These are phyloP conservation scores for Semaprochilodus insignis DNA, from an alignment of 2,797 vertebrate species.

Conservation along the genomic window DNA sequence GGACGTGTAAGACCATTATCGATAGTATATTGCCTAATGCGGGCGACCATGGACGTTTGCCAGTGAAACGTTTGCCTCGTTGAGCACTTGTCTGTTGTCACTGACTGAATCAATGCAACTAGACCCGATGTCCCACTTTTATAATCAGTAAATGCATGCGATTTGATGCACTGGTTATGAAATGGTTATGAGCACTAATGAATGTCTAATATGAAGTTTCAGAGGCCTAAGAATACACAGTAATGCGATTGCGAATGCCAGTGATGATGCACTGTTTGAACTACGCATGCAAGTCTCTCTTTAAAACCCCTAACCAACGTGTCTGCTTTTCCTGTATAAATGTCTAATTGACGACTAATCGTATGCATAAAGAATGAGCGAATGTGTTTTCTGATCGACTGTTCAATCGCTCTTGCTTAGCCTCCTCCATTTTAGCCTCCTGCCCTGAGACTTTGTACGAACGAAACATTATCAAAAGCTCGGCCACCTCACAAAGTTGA, in stretches of 20 bases:
- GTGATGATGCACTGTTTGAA: conserved; percentile 61
- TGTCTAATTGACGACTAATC: conserved; percentile 6
- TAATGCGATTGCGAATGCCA: conserved; percentile 57
- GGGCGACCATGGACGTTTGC: conserved; percentile 32
- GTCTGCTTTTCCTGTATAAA: conserved; percentile 53
- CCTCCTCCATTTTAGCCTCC: conserved; percentile 88
- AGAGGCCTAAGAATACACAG: conserved; percentile 35
- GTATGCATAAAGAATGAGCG: conserved; percentile 34
- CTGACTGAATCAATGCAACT: conserved; percentile 55
- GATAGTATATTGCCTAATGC: neutral
- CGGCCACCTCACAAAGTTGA: conserved; percentile 79
- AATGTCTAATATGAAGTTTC: conserved; percentile 52
- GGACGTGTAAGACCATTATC: neutral
- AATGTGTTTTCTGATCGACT: conserved; percentile 39
- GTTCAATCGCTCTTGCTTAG: conserved; percentile 76
- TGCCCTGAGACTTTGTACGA: conserved; percentile 75
- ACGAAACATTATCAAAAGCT: conserved; percentile 67
- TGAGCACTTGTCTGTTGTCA: conserved; percentile 54
- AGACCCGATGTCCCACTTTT: conserved; percentile 48
- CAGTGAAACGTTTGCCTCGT: conserved; percentile 43
- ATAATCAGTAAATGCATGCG: conserved; percentile 56
- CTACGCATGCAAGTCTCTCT: conserved; percentile 57
- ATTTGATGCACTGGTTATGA: conserved; percentile 48
- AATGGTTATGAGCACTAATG: conserved; percentile 55
- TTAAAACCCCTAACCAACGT: conserved; percentile 54